phyloP scores from a whole-genome alignment of 1,140 invertebrate species.

The Mesaphorura yosii region DNA sequence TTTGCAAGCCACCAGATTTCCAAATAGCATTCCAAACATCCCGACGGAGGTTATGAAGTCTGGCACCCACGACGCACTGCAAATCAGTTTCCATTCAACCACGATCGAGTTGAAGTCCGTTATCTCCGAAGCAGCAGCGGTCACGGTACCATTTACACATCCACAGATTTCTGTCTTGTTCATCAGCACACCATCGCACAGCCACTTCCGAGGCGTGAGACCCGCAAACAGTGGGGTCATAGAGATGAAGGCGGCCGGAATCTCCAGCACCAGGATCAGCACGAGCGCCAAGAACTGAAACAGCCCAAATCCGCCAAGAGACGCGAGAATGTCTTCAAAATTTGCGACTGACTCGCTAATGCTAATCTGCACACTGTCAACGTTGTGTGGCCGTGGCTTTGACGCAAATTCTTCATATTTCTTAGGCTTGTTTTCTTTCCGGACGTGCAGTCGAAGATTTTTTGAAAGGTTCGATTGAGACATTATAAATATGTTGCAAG shows the following conservation, averaged over 20 bases:
- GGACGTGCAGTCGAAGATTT: too few relatives aligned
- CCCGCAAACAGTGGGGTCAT: conserved; percentile 24
- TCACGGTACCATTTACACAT: conserved; percentile 16
- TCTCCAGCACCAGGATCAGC: conserved; percentile 20
- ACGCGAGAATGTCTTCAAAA: conserved; percentile 25
- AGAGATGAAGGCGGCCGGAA: conserved; percentile 22
- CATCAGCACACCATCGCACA: background rate
- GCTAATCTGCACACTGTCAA: too few relatives aligned
- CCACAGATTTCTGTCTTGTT: conserved; percentile 12
- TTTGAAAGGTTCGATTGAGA: too few relatives aligned
- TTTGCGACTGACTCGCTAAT: too few relatives aligned
- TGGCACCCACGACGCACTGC: conserved; percentile 14
- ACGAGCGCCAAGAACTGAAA: conserved; percentile 25
- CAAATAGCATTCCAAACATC: conserved; percentile 26
- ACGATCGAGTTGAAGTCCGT: background rate
- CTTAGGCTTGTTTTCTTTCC: too few relatives aligned
- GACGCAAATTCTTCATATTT: too few relatives aligned
- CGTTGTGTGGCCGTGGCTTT: too few relatives aligned
- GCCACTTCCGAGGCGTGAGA: conserved; percentile 11
- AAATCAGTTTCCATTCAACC: conserved; percentile 22
- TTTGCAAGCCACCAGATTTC: conserved; percentile 18
- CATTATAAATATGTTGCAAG: too few relatives aligned
- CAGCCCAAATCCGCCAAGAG: conserved; percentile 23
- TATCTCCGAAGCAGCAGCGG: background rate
- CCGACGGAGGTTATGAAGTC: conserved; percentile 20